Evolutionary conservation across 2,113 vertebrate genomes (phyloP).

Genomic region (Capra hircus): DNA sequence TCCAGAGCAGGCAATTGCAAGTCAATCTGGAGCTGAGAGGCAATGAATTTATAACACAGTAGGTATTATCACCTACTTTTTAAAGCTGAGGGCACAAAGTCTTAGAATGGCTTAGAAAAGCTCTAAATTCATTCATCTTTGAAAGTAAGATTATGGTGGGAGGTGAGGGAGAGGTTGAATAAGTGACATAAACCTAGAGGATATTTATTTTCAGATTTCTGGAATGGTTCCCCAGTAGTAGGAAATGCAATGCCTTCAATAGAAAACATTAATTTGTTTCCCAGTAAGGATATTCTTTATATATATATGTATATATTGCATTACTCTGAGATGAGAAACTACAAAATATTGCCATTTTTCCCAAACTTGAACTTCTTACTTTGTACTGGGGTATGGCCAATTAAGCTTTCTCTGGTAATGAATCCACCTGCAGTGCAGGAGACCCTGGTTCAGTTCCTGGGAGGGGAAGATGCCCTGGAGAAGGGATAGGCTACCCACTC

Average conservation of each 20-base stretch:
- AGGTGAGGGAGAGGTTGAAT: not conserved
- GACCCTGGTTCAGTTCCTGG: not conserved
- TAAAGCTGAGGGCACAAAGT: not conserved
- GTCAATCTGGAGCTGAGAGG: not conserved
- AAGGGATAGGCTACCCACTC: not conserved
- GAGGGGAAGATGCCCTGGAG: not conserved
- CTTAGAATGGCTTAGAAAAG: not conserved
- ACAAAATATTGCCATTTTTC: not conserved
- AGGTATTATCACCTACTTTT: not conserved
- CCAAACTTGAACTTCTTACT: not conserved
- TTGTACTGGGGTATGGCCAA: not conserved
- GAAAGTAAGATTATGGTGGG: not conserved
- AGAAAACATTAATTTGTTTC: not conserved
- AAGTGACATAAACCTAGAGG: not conserved
- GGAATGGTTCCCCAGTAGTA: not conserved
- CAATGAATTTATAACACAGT: not conserved
- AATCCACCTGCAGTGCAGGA: not conserved
- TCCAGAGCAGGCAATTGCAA: not conserved
- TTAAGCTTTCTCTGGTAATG: not conserved
- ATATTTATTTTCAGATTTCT: not conserved
- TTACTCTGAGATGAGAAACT: not conserved
- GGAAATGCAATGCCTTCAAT: not conserved
- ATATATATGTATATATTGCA: not conserved
- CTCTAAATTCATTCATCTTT: not conserved
- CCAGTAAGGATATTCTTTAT: not conserved